Percentiles rank a stretch among this genome's conserved stretches.
Conservation (phyloP, 2,888 invertebrate genomes). For the Caenorhabditis drosophilae region DNA sequence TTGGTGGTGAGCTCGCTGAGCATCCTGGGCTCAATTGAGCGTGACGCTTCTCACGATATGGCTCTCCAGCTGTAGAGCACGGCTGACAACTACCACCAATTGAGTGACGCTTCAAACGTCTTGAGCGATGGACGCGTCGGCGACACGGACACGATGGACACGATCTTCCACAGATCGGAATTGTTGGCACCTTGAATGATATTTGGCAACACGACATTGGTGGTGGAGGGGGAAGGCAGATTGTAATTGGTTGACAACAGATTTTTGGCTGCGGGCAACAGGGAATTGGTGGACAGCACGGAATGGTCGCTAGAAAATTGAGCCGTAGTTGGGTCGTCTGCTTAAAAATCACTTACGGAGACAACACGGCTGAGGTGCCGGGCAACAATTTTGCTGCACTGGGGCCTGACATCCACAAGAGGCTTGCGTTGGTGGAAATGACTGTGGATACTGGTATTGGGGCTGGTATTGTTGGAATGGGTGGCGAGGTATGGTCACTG, state of each 20-base stretch:
- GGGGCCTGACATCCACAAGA: conserved; percentile 23
- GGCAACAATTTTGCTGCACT: conserved; percentile 12
- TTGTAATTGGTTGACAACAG: conserved; percentile 24
- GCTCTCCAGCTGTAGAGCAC: conserved; percentile 26
- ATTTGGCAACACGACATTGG: conserved; percentile 24
- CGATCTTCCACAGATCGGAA: conserved; percentile 28
- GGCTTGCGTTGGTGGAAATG: conserved; percentile 11
- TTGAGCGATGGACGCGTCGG: conserved; percentile 16
- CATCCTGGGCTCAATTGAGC: not conserved
- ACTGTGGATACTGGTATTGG: conserved; percentile 14
- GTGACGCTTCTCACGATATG: conserved; percentile 4
- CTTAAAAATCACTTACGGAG: conserved; percentile 9
- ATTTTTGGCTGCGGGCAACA: conserved; percentile 37
- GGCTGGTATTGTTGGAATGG: conserved; percentile 33
- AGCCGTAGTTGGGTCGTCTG: not conserved
- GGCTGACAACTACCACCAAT: conserved; percentile 12
- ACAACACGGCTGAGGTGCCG: conserved; percentile 33
- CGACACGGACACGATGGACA: conserved; percentile 35
- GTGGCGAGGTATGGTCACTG: conserved; percentile 9
- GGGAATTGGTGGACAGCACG: conserved; percentile 31
- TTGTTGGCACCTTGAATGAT: conserved; percentile 24
- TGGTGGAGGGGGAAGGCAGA: conserved; percentile 13
- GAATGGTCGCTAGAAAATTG: conserved; percentile 19
- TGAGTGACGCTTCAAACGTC: conserved; percentile 19
- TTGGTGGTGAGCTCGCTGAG: too few relatives aligned